Evolutionary conservation across 2,888 invertebrate genomes (phyloP), one percentile per base, ranked within the genome.

Genomic region (Caenorhabditis zanzibari): DNA sequence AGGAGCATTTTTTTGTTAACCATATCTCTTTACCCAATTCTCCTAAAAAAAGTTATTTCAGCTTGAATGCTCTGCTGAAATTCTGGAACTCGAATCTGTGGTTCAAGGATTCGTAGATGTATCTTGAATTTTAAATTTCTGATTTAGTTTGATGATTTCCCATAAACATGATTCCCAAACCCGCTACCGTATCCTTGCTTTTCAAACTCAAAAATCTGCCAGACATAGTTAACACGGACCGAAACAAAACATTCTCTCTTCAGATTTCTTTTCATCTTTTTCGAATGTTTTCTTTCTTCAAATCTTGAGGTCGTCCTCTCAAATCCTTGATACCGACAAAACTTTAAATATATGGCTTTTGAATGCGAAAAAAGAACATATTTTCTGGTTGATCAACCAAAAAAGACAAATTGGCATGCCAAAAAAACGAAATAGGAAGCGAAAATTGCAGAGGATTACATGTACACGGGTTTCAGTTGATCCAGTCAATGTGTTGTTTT

Each of bases 401-500:
- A 49, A 19, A 49, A 22, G 7, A 14, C 54, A 54, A 54, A 26
- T 54, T 54, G 26, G 24, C 38, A 61, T 61, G 24, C 41, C n/a
- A 3, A 44, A 47, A 26, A 58, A 35, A 41, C 26, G 47, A 64
- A 44, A 47, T 44, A 44, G 22, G 63, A 63, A 44, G 24, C 26
- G 63, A 63, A 63, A 63, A 63, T 63, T 63, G 44, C 24, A 10
- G 63, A 28, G 63, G 63, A 44, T 63, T 63, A 63, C 47, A 26
- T 63, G 44, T 14, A 24, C 24, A 7, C 32, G 32, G 38, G 61
- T 61, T 38, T 19, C 38, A 52, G 52, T 52, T 52, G 22, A 22
- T 19, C 35, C 32, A 35, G 19, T 35, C 19, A 16, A 24, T 63
- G 41, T 61, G 61, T 63, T 44, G 38, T 63, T 26, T 63, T 26